These are phyloP conservation scores for Agriopis aurantiaria DNA, from an alignment of 2,888 invertebrate genomes.

Conservation along the genomic window DNA sequence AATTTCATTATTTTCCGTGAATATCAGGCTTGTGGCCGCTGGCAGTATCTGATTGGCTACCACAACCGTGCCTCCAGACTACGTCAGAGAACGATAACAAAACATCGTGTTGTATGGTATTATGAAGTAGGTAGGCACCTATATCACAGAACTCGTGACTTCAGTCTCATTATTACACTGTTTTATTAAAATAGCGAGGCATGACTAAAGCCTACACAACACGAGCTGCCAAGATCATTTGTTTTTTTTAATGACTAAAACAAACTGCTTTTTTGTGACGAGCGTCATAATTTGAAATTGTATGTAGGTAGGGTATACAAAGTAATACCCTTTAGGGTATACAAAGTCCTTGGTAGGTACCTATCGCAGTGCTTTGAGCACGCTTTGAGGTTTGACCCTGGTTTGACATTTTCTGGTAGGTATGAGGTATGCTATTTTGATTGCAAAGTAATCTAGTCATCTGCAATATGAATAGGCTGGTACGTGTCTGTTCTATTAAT, in stretches of 20 bases:
- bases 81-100: constrained; percentile 29
- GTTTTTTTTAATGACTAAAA: constrained; percentile 33
- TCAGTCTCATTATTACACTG: constrained; percentile 21
- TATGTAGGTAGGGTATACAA: no score
- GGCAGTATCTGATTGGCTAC: constrained; percentile 56
- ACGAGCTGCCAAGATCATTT: constrained; percentile 5
- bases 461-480: not conserved
- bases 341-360: no score
- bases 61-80: constrained; percentile 36
- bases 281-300: not conserved
- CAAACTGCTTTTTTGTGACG: constrained; percentile 16
- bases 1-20: constrained; percentile 34
- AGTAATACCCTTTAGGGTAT: no score
- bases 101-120: constrained; percentile 7
- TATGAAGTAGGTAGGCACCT: not conserved
- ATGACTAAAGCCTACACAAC: constrained; percentile 22
- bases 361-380: not conserved
- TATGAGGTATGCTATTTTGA: not conserved
- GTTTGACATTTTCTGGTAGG: constrained; percentile 8
- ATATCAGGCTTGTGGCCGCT: constrained; percentile 48
- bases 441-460: constrained; percentile 11
- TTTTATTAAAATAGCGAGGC: constrained; percentile 30
- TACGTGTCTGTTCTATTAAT: constrained; percentile 19
- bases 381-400: not conserved
- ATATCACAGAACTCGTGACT: constrained; percentile 32